Evolutionary conservation across 2,113 vertebrate species (phyloP).

Genomic region (Poeciliopsis turrubarensis): DNA sequence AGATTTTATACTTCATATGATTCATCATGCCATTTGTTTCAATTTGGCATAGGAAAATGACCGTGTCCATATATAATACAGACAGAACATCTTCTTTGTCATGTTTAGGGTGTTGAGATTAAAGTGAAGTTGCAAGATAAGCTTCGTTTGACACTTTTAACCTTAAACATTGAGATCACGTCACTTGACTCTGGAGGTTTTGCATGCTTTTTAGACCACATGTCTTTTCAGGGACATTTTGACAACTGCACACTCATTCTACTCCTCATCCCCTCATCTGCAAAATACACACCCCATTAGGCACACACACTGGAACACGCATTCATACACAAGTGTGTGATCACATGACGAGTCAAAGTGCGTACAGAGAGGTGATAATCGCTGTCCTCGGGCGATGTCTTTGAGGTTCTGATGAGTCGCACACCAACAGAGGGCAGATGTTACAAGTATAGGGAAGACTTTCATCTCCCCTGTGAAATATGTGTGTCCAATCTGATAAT

Average conservation of each 20-base stretch:
- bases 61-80: background rate
- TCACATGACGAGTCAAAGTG: constrained; percentile 50
- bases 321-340: constrained; percentile 27
- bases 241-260: constrained; percentile 11
- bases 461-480: constrained; percentile 75
- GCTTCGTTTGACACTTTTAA: constrained; percentile 43
- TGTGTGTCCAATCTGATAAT: constrained; percentile 81
- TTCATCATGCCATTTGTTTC: constrained; percentile 3
- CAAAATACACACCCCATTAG: background rate
- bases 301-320: constrained; percentile 12
- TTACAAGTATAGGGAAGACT: constrained; percentile 62
- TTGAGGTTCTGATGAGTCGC: constrained; percentile 60
- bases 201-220: constrained; percentile 56
- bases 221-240: constrained; percentile 31
- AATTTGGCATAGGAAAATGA: constrained; percentile 9
- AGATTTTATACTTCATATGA: background rate
- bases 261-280: constrained; percentile 3
- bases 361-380: constrained; percentile 54
- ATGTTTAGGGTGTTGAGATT: constrained; percentile 19
- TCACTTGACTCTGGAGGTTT: constrained; percentile 23
- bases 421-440: constrained; percentile 65
- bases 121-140: constrained; percentile 43
- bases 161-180: constrained; percentile 32
- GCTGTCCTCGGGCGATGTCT: constrained; percentile 65
- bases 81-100: constrained; percentile 21